Evolutionary conservation across 1,140 invertebrate genomes (phyloP), one percentile per base, ranked within the genome.

Genomic region (Liolophura sinensis): DNA sequence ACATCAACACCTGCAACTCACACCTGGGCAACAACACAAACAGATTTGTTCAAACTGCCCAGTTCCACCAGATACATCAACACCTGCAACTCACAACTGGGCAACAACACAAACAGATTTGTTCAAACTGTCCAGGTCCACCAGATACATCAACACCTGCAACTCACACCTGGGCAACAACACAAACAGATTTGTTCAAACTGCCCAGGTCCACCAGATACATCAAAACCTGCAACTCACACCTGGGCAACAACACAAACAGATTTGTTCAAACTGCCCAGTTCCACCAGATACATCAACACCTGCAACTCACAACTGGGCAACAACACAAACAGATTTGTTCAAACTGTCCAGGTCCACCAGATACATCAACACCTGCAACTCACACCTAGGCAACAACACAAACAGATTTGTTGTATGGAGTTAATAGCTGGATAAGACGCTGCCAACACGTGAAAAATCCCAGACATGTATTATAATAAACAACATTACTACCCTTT

Each of bases 121-220:
- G n/a, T n/a, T n/a, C 0, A 81, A 71, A 50, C 72, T 74, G 61
- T 79, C 78, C 47, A 81, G 65, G 25, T 74, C 71, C 25, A 74
- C 70, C 57, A 81, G 60, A 60, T 81, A 81, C 3, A 60, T 62
- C 27, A 71, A 59, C 4, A 72, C 70, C 27, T 68, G 70, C 60
- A 77, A 54, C 47, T 74, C 27, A 15, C 73, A 48, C 31, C 76
- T 80, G 57, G 31, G 3, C 31, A 40, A 40, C 9, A 40, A 3
- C 31, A 40, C 3, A 40, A 40, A 40, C 31, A 40, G 3, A 40
- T 40, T 9, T 77, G 55, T 79, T 76, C 0, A 81, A 71, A 49
- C 72, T 74, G 61, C 78, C 78, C 48, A 81, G 65, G 25, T 74
- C 71, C 24, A 74, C 70, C 55, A 81, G 61, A 60, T 81, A 81